Evolutionary conservation across 2,113 vertebrate genomes (phyloP).

Genomic region (Leptobrachium leishanense): DNA sequence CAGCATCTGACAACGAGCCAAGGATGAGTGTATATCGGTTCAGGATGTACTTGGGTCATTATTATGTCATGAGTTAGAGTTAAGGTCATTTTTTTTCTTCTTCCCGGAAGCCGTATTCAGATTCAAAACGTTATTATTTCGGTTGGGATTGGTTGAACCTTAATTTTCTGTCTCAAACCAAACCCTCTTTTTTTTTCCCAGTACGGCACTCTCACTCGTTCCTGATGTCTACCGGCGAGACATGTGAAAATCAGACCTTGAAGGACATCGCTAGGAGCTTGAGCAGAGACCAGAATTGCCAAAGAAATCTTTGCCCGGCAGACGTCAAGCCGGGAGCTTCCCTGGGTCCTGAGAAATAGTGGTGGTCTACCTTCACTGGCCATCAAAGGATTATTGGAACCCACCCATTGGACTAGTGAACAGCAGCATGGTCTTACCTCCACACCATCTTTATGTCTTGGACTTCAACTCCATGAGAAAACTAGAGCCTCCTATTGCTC

Average conservation of each 20-base stretch:
- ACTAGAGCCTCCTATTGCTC: no score
- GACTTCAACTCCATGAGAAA: no score
- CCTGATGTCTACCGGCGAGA: conserved; percentile 67
- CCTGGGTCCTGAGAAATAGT: conserved; percentile 64
- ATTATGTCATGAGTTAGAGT: no score
- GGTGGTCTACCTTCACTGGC: not conserved
- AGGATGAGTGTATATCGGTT: no score
- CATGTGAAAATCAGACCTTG: conserved; percentile 78
- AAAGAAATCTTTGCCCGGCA: conserved; percentile 83
- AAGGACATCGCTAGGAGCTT: conserved; percentile 81
- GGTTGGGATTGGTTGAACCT: no score
- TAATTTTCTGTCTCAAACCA: no score
- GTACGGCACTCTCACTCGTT: conserved; percentile 93
- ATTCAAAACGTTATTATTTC: no score
- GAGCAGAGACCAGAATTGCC: conserved; percentile 83
- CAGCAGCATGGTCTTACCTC: not conserved
- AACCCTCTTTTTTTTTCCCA: conserved; percentile 57
- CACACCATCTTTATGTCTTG: not conserved
- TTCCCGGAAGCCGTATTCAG: no score
- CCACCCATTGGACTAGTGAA: not conserved
- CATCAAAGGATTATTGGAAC: not conserved
- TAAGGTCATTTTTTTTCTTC: no score
- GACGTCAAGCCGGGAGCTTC: conserved; percentile 71
- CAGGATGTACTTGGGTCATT: no score
- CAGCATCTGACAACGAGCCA: no score